phyloP scores from a whole-genome alignment of 2,888 invertebrate genomes.

The Chymomyza amoena region DNA sequence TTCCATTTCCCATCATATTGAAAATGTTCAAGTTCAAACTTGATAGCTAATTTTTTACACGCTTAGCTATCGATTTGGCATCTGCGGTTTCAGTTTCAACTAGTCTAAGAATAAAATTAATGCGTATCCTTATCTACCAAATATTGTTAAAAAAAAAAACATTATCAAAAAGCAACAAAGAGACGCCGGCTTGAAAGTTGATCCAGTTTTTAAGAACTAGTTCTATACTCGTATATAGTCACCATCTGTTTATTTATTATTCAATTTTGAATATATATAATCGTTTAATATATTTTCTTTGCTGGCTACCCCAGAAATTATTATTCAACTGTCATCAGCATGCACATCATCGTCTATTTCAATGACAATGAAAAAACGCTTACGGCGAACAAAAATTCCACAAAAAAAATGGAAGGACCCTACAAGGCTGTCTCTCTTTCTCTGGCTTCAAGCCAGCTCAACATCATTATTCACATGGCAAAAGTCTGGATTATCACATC shows the following conservation, averaged over 20 bases:
- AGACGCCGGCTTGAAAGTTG: too few relatives aligned
- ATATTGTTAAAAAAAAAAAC: too few relatives aligned
- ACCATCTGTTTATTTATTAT: neutral
- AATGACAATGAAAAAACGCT: conserved; percentile 30
- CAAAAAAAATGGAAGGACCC: conserved; percentile 1
- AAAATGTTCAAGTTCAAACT: too few relatives aligned
- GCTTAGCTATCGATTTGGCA: too few relatives aligned
- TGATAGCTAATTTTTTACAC: too few relatives aligned
- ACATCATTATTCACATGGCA: conserved; percentile 62
- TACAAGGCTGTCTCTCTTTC: conserved; percentile 28
- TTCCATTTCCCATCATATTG: too few relatives aligned
- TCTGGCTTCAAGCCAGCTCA: conserved; percentile 39
- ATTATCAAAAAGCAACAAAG: too few relatives aligned
- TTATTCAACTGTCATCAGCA: conserved; percentile 57
- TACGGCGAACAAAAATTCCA: neutral
- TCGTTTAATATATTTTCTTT: neutral
- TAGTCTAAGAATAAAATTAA: too few relatives aligned
- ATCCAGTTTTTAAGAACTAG: too few relatives aligned
- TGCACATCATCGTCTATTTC: conserved; percentile 25
- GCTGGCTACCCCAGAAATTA: conserved; percentile 23
- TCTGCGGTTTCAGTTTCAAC: too few relatives aligned
- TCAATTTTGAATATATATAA: neutral
- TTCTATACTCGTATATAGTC: neutral
- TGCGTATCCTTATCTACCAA: too few relatives aligned
- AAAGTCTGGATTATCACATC: conserved; percentile 57